Base-by-base conservation (phyloP, 2,888 invertebrate genomes). In the Microctonus brassicae region DNA sequence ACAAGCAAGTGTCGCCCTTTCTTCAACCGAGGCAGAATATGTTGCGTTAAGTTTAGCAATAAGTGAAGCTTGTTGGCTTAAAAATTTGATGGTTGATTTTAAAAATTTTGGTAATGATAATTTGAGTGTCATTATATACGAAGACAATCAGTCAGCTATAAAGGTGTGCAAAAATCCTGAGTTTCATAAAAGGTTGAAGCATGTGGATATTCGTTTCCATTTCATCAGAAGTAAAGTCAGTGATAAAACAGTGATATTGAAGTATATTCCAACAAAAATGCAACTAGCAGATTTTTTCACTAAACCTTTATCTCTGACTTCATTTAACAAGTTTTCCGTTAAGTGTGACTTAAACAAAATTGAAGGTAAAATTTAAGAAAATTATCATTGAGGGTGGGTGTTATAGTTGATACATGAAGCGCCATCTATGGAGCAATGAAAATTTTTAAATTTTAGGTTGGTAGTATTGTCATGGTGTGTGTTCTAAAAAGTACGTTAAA, bases 201-300 rank as follows among this genome's bases (percentile, higher is more conserved):
- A 72, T 64, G 60, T 72, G 0, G 64, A 72, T 17, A 61, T 72
- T 0, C 64, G 52, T 34, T 72, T 36, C 34, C 69, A 69, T 34
- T 72, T 33, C 29, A 36, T 61, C 4, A 33, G 65, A 6, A 64
- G 69, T 47, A 47, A 34, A 36, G 33, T 69, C 1, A 42, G 58
- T 33, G 72, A 65, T n/a, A 22, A 42, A 3, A 52, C 24, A 42
- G 65, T 74, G 9, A 60, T 29, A 11, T 20, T 74, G 11, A 62
- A 47, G 13, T 72, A 42, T 53, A 26, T 74, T 20, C 34, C 64
- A 13, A 69, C 69, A 22, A 65, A 58, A n/a, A 24, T 36, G 1
- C 74, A 73, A 33, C 39, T 70, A 17, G 70, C 73, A 6, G 73
- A 73, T 39, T 61, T 73, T 9, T 61, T 73, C 5, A 73, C 61